phyloP scores from a whole-genome alignment of 2,797 vertebrate species.

The Pagetopsis macropterus region DNA sequence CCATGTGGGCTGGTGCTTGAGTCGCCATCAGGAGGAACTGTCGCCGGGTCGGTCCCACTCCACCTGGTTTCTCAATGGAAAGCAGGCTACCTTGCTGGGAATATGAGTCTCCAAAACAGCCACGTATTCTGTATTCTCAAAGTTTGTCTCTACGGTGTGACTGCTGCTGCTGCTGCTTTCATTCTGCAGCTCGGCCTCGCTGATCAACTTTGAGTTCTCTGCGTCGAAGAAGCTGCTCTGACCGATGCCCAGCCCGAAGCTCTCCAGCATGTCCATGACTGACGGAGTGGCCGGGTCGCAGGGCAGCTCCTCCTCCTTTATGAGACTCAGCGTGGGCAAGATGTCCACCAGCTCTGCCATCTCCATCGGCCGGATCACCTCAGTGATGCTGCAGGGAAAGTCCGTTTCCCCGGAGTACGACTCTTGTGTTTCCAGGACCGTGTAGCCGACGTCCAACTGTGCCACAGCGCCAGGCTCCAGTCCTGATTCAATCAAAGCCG shows the following conservation, averaged over 20 bases:
- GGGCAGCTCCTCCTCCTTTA: conserved; percentile 65
- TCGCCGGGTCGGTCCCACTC: conserved; percentile 76
- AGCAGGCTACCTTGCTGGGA: conserved; percentile 12
- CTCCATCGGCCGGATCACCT: conserved; percentile 73
- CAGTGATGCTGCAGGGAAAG: conserved; percentile 62
- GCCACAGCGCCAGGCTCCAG: conserved; percentile 51
- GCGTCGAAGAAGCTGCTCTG: conserved; percentile 58
- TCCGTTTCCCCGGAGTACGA: conserved; percentile 32
- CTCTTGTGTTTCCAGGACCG: conserved; percentile 43
- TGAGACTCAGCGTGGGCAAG: conserved; percentile 70
- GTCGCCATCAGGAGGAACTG: conserved; percentile 63
- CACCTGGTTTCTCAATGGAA: conserved; percentile 71
- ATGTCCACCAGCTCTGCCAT: conserved; percentile 76
- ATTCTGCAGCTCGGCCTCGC: not conserved
- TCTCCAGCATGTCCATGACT: conserved; percentile 71
- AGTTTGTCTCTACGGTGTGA: conserved; percentile 15
- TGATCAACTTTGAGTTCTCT: conserved; percentile 37
- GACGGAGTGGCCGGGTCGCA: conserved; percentile 38
- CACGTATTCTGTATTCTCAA: not conserved
- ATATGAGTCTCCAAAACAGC: conserved; percentile 17
- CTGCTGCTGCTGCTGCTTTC: conserved; percentile 32
- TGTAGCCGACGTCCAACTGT: conserved; percentile 57
- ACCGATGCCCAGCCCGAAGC: conserved; percentile 66
- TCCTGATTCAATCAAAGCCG: conserved; percentile 48
- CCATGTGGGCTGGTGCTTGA: not conserved